A percentile compares a stretch with the other conserved stretches of the same genome.
phyloP scores from a whole-genome alignment of 1,140 invertebrate species.

The Drosophila burlai region DNA sequence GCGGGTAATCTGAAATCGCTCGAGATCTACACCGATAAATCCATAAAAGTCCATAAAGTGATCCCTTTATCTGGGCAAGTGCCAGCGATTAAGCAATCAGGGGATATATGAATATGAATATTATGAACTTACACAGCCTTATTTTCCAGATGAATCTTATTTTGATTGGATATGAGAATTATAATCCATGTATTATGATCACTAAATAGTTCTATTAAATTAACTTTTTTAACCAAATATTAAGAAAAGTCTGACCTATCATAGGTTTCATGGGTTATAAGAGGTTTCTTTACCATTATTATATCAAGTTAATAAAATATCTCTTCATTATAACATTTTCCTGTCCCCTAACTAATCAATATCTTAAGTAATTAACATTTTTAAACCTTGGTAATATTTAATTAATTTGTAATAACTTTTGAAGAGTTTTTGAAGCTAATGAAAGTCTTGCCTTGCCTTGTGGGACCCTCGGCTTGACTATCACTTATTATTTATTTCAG shows the following conservation, averaged over 20 bases:
- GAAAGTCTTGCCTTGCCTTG: no score
- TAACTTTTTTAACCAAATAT: no score
- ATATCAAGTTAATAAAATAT: neutral
- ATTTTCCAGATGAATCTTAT: neutral
- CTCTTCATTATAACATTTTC: neutral
- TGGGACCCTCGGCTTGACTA: neutral
- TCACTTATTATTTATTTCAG: no score
- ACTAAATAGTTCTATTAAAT: no score
- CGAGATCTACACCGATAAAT: conserved; percentile 16
- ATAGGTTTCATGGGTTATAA: no score
- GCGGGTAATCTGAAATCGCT: conserved; percentile 10
- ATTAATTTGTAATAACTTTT: neutral
- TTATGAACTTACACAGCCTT: neutral
- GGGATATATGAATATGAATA: neutral
- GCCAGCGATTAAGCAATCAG: neutral
- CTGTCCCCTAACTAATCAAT: neutral
- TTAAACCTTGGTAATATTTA: neutral
- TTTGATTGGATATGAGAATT: neutral
- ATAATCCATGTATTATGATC: neutral
- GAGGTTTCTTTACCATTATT: neutral
- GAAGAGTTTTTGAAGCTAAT: neutral
- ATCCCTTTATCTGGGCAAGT: conserved; percentile 1
- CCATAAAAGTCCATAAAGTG: neutral
- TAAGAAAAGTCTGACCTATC: no score
- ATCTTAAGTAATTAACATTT: neutral